Percentiles rank a stretch among this genome's conserved stretches.
Evolutionary conservation across 2,888 invertebrate species (phyloP).

Genomic region (Tinea pellionella): DNA sequence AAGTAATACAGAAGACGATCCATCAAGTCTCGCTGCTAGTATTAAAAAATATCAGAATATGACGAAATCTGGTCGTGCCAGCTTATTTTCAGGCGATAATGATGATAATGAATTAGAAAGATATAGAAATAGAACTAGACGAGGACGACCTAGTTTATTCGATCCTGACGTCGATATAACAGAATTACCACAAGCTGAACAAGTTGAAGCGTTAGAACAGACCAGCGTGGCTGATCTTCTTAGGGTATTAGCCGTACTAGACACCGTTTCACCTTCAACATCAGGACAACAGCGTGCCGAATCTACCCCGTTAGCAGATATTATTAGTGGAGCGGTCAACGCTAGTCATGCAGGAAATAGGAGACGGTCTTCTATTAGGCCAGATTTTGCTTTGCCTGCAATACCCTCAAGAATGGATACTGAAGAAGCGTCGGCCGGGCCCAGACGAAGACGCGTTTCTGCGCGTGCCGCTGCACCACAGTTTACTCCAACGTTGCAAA

Average conservation of each 20-base stretch:
- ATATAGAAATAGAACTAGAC: conserved; percentile 48
- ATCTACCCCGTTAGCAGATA: conserved; percentile 34
- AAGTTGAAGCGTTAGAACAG: conserved; percentile 78
- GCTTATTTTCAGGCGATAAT: conserved; percentile 33
- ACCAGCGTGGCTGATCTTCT: conserved; percentile 87
- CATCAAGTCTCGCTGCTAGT: conserved; percentile 33
- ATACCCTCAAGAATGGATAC: conserved; percentile 30
- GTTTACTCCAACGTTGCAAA: conserved; percentile 57
- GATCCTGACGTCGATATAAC: conserved; percentile 53
- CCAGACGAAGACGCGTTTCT: conserved; percentile 50
- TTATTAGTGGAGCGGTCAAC: conserved; percentile 29
- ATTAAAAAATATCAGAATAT: conserved; percentile 51
- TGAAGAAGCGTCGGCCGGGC: conserved; percentile 38
- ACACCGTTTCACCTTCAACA: conserved; percentile 37
- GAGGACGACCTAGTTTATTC: conserved; percentile 55
- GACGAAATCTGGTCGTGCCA: conserved; percentile 39
- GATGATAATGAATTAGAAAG: conserved; percentile 44
- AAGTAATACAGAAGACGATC: conserved; percentile 31
- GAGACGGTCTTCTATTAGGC: conserved; percentile 45
- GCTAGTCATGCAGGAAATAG: conserved; percentile 25
- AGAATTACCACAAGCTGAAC: conserved; percentile 49
- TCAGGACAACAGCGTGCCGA: conserved; percentile 23
- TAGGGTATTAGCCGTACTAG: conserved; percentile 79
- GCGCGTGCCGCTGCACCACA: conserved; percentile 51
- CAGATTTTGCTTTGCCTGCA: conserved; percentile 39